Evolutionary conservation across 2,113 vertebrate genomes (phyloP).

Genomic region (Micronycteris hirsuta): DNA sequence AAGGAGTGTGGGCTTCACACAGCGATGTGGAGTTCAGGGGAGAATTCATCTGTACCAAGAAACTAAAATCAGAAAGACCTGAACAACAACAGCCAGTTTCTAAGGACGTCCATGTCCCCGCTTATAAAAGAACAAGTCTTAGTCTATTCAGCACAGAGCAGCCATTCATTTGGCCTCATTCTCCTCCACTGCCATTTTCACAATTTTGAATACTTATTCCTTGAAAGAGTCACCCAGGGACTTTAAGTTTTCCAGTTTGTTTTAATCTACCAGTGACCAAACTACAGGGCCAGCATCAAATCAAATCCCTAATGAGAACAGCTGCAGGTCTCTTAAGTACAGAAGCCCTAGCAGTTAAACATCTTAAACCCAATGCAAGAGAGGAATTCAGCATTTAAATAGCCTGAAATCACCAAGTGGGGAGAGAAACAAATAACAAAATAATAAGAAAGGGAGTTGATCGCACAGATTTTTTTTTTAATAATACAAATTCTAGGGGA

Average conservation of each 20-base stretch:
- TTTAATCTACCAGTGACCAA: conserved; percentile 15
- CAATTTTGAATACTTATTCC: background rate
- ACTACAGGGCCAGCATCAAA: background rate
- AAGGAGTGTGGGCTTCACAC: background rate
- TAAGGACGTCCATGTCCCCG: background rate
- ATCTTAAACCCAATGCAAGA: background rate
- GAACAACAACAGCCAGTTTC: background rate
- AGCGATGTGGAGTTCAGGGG: background rate
- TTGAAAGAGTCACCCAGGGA: background rate
- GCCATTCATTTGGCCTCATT: background rate
- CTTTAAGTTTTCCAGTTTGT: background rate
- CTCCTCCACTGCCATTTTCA: background rate
- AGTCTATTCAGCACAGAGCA: background rate
- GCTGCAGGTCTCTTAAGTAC: background rate
- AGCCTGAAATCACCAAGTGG: background rate
- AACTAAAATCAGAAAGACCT: background rate
- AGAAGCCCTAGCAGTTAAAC: background rate
- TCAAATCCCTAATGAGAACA: background rate
- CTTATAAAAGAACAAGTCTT: background rate
- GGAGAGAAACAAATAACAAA: background rate
- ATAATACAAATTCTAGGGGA: background rate
- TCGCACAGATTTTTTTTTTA: background rate
- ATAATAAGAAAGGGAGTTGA: background rate
- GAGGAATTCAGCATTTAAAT: background rate
- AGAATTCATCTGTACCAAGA: background rate